Evolutionary conservation across 1,140 invertebrate genomes (phyloP).

Genomic region (Lasaia peninsularis): DNA sequence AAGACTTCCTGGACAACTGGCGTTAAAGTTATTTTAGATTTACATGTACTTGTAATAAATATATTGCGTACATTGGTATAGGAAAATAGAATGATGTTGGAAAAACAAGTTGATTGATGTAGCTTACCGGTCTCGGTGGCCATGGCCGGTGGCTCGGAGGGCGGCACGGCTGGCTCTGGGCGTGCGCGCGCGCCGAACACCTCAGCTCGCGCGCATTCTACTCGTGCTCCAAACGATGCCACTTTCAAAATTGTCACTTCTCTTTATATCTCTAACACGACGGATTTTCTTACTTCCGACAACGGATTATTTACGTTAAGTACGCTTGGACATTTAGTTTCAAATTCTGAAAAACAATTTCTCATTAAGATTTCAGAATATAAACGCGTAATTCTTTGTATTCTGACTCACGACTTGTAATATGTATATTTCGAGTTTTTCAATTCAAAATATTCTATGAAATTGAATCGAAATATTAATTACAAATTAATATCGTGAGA

Average conservation of each 20-base stretch:
- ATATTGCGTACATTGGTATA: slow-evolving; percentile 1
- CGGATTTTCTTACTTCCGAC: slow-evolving; percentile 12
- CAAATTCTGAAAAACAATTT: slow-evolving; percentile 30
- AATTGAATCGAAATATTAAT: neutral
- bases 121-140: slow-evolving; percentile 72
- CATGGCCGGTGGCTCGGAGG: slow-evolving; percentile 72
- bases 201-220: slow-evolving; percentile 70
- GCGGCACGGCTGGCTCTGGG: slow-evolving; percentile 64
- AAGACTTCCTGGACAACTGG: neutral
- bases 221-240: slow-evolving; percentile 54
- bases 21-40: slow-evolving; percentile 5
- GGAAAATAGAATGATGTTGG: slow-evolving; percentile 16
- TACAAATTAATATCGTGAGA: slow-evolving; percentile 10
- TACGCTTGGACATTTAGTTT: slow-evolving; percentile 22
- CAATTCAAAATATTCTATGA: neutral
- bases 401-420: too few relatives aligned
- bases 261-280: slow-evolving; percentile 17
- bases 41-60: slow-evolving; percentile 13
- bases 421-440: too few relatives aligned
- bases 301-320: slow-evolving; percentile 15
- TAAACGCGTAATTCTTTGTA: neutral
- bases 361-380: slow-evolving; percentile 10
- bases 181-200: slow-evolving; percentile 60
- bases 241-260: slow-evolving; percentile 51
- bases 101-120: slow-evolving; percentile 20